These are phyloP conservation scores for Eurosta solidaginis DNA, from an alignment of 1,140 invertebrate species.

Conservation along the genomic window DNA sequence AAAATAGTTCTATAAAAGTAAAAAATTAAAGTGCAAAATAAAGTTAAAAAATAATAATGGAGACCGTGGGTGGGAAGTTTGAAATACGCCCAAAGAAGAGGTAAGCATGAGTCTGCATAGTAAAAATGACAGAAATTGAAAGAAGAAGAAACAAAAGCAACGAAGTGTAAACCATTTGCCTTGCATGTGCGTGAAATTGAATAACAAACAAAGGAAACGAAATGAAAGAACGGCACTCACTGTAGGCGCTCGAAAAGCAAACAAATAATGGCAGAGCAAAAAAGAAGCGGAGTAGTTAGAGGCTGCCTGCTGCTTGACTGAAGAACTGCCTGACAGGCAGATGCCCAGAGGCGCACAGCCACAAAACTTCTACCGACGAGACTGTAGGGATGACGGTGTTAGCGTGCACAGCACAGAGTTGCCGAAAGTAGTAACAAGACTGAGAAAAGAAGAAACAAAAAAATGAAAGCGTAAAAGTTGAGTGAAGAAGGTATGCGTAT, in stretches of 20 bases:
- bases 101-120: background rate
- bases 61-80: too few relatives aligned
- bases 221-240: background rate
- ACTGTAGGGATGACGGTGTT: background rate
- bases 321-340: background rate
- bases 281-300: background rate
- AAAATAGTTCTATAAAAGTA: background rate
- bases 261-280: background rate
- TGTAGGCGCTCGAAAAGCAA: background rate
- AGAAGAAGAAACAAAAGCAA: conserved; percentile 18
- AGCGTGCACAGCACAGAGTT: background rate
- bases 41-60: background rate
- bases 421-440: background rate
- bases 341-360: conserved; percentile 5
- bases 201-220: conserved; percentile 26
- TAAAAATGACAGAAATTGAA: background rate
- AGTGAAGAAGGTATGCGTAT: background rate
- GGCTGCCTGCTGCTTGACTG: background rate
- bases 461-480: background rate
- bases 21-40: background rate
- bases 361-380: conserved; percentile 11
- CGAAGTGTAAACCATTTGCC: conserved; percentile 31
- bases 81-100: too few relatives aligned
- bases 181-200: conserved; percentile 17
- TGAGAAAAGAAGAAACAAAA: background rate